Base-by-base conservation (phyloP, 92 coral and sea anemone genomes). In the Chrysogorgia sp. region DNA sequence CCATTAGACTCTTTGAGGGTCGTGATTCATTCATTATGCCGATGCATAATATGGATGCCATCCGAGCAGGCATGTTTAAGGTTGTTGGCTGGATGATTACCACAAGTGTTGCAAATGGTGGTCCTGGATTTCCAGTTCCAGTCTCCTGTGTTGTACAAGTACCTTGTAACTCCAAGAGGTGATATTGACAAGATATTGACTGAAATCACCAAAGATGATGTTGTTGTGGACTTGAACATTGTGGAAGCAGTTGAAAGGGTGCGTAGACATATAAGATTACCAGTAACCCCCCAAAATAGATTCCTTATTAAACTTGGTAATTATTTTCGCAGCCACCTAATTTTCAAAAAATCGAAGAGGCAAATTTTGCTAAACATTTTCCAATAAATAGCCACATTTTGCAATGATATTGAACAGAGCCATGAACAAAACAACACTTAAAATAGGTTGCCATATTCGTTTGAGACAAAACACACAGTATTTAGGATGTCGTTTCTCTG, bases 1-100 rank as follows among this genome's bases (percentile, higher is more conserved):
- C 81, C 19, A 45, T 64, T 20, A 25, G 83, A 60, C 80, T 87
- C 41, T 83, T 87, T 40, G 90, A 87, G 53, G 82, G 87, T 17
- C 31, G 68, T 40, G 81, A 63, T 25, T 30, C 49, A 43, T 25
- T 40, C 35, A 37, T 69, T 22, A 67, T 63, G 26, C 86, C 89
- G 56, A 53, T 87, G 77, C 84, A 87, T 57, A 87, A 87, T 61
- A 87, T 74, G 58, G 90, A 82, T 71, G 86, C 90, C 25, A 47
- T 86, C 3, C 66, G 90, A 78, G 81, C 84, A 19, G 69, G 79
- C 32, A 30, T 87, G 77, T 87, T 77, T 64, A 83, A 77, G 77
- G 82, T 83, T 4, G 87, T 77, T 15, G 90, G 87, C 15, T 59
- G 87, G 60, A 86, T 86, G 87, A 71, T 86, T 23, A 74, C 86